These are phyloP conservation scores for Myotis myotis DNA, from an alignment of 2,797 vertebrate species.

Conservation along the genomic window DNA sequence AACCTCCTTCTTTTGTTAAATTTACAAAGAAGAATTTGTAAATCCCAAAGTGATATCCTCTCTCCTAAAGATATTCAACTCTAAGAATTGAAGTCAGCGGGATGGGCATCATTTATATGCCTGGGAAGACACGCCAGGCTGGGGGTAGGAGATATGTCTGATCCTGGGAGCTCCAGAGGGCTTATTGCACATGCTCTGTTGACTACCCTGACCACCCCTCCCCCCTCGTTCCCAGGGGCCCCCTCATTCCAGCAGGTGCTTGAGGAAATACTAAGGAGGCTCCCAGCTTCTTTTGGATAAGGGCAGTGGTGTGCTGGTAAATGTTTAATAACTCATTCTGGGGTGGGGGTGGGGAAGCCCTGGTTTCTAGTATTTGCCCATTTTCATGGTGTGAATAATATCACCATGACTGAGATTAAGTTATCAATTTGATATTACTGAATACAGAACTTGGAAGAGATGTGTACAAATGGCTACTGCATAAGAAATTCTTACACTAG, in stretches of 20 bases:
- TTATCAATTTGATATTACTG: not conserved
- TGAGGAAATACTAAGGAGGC: not conserved
- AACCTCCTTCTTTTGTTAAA: not conserved
- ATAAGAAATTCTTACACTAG: not conserved
- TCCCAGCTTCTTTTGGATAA: not conserved
- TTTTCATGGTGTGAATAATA: not conserved
- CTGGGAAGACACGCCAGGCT: not conserved
- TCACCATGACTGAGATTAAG: not conserved
- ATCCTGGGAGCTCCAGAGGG: not conserved
- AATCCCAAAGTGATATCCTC: not conserved
- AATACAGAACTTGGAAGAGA: not conserved
- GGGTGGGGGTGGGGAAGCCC: not conserved
- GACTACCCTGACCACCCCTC: not conserved
- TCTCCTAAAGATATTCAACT: not conserved
- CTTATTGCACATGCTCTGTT: not conserved
- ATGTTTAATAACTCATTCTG: not conserved
- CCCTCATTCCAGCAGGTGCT: not conserved
- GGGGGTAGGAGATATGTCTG: not conserved
- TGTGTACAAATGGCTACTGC: not conserved
- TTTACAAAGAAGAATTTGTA: not conserved
- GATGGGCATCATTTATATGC: not conserved
- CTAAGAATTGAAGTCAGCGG: not conserved
- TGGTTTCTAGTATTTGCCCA: not conserved
- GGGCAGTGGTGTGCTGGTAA: not conserved
- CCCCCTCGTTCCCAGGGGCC: not conserved